These are phyloP conservation scores for Pachypanchax playfairii DNA, from an alignment of 2,113 vertebrate species.

Conservation along the genomic window DNA sequence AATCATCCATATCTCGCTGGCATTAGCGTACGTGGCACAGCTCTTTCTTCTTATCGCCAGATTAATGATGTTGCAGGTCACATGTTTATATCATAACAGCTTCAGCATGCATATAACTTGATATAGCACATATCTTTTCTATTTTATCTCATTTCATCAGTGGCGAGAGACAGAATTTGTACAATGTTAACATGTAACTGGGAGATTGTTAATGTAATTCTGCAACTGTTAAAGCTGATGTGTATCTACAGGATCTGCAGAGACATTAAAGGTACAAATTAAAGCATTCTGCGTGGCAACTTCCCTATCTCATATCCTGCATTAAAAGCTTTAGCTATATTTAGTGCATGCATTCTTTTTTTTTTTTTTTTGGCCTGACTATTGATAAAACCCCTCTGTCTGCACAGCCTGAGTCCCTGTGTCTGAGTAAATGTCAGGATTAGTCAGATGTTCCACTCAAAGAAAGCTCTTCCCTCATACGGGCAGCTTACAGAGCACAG, in stretches of 20 bases:
- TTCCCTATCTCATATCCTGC: slow-evolving; percentile 57
- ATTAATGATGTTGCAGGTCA: slow-evolving; percentile 1
- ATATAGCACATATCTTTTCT: neutral
- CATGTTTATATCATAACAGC: neutral
- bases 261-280: slow-evolving; percentile 11
- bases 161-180: slow-evolving; percentile 6
- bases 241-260: slow-evolving; percentile 13
- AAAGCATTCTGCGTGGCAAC: slow-evolving; percentile 38
- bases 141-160: neutral
- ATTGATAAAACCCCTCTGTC: slow-evolving; percentile 71
- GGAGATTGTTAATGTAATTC: too few relatives aligned
- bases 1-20: slow-evolving; percentile 25
- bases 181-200: slow-evolving; percentile 10
- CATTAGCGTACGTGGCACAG: slow-evolving; percentile 11
- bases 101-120: slow-evolving; percentile 1
- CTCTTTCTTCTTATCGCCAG: slow-evolving; percentile 30
- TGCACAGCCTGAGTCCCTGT: slow-evolving; percentile 60
- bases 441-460: slow-evolving; percentile 72
- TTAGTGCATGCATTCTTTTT: slow-evolving; percentile 69
- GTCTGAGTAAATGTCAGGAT: slow-evolving; percentile 77
- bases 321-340: slow-evolving; percentile 62
- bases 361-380: slow-evolving; percentile 63
- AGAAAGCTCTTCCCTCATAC: slow-evolving; percentile 50
- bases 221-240: slow-evolving; percentile 8
- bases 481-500: slow-evolving; percentile 48